phyloP scores from a whole-genome alignment of 2,797 vertebrate species.

The Helostoma temminkii region DNA sequence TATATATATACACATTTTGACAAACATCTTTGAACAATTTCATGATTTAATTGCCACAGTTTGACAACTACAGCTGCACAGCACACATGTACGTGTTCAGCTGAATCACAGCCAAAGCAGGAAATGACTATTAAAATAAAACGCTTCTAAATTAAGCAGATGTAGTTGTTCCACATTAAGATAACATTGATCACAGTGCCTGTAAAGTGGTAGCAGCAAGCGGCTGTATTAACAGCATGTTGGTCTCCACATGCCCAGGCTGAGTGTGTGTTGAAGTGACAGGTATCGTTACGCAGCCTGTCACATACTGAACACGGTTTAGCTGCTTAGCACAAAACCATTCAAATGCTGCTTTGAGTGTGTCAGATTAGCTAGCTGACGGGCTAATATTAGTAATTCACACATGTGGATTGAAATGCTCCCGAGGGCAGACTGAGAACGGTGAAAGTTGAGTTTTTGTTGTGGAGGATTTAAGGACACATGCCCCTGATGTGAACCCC shows the following conservation, averaged over 20 bases:
- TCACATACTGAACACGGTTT: slow-evolving; percentile 49
- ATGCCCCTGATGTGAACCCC: slow-evolving; percentile 74
- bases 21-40: neutral
- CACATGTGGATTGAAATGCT: slow-evolving; percentile 44
- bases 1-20: neutral
- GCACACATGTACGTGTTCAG: neutral
- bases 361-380: slow-evolving; percentile 63
- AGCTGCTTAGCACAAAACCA: slow-evolving; percentile 63
- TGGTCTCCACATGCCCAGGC: slow-evolving; percentile 22
- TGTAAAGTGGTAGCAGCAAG: neutral
- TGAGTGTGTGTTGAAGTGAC: slow-evolving; percentile 41
- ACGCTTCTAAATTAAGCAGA: neutral
- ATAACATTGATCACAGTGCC: neutral
- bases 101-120: slow-evolving; percentile 22
- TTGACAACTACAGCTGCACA: neutral
- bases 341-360: slow-evolving; percentile 39
- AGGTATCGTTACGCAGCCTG: slow-evolving; percentile 55
- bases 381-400: slow-evolving; percentile 43
- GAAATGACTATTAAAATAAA: neutral
- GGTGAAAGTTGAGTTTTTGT: neutral
- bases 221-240: slow-evolving; percentile 17
- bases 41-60: neutral
- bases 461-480: slow-evolving; percentile 64
- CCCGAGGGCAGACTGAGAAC: neutral
- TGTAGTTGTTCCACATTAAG: too few relatives aligned